Base-by-base conservation (phyloP, 2,113 vertebrate genomes). In the Lepidothrix coronata region DNA sequence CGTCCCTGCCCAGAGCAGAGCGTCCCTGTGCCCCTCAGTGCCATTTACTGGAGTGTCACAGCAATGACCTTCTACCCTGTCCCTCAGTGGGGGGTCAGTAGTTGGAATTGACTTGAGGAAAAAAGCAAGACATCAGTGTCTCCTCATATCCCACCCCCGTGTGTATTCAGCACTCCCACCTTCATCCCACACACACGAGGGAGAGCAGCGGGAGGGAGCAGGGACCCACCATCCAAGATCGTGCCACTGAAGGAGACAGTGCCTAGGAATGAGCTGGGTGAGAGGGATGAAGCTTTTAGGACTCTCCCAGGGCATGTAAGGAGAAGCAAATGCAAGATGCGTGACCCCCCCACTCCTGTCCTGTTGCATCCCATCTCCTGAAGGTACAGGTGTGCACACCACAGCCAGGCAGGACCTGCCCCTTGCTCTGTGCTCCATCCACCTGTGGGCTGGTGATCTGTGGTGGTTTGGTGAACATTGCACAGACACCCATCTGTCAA, bases 61-160 rank as follows among this genome's bases (percentile, higher is more conserved):
- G 20, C 31, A 48, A 28, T 13, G 41, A 72, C 11, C 6, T 59
- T 33, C 58, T 20, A 4, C 14, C 3, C n/a, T 1, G 1, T 8
- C 5, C 15, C 0, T 0, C 2, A 3, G 30, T 30, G 33, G 5
- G 41, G 9, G 20, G 7, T 82, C 35, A 52, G 22, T 5, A 18
- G 21, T 1, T 62, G 67, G 43, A 17, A 51, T 7, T 61, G 54
- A 27, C 4, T 0, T 27, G 28, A 25, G 37, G 17, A 11, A 41
- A 43, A 41, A 83, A 74, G 2, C 21, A 71, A 39, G 35, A 22
- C 11, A 16, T 75, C 39, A 22, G 23, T 20, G 37, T 62, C n/a
- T 77, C 28, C 72, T 84, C 10, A 1, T 11, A 30, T n/a, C 31
- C 54, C 17, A 88, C 10, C 13, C 28, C 63, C 35, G 11, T 6